Conservation (phyloP, 2,888 invertebrate genomes). For the Phortica okadai region DNA sequence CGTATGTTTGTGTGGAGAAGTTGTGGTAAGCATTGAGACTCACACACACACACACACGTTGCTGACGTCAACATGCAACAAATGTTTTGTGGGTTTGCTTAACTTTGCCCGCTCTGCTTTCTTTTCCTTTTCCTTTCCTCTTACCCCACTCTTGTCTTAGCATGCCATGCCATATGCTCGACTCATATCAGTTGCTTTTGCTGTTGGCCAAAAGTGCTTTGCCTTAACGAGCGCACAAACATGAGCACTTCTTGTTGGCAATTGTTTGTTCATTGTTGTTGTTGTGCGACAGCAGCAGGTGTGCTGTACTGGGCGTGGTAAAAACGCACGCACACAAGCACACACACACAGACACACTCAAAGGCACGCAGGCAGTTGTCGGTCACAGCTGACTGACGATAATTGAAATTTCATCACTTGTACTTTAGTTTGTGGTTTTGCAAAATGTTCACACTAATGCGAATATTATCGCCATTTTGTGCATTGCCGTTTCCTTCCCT, state of each 20-base stretch:
- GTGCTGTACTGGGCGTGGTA: conserved; percentile 54
- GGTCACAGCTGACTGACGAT: conserved; percentile 68
- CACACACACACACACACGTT: conserved; percentile 35
- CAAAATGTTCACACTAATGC: conserved; percentile 62
- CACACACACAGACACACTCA: conserved; percentile 33
- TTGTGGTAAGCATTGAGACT: conserved; percentile 29
- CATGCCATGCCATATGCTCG: neutral
- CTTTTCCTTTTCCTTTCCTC: neutral
- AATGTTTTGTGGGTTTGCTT: conserved; percentile 62
- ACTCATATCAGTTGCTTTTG: neutral
- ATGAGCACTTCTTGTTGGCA: conserved; percentile 20
- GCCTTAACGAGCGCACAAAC: conserved; percentile 19
- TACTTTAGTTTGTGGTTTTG: conserved; percentile 67
- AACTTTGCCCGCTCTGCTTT: neutral
- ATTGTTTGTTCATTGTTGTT: conserved; percentile 47
- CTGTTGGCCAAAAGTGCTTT: neutral
- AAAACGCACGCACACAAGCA: conserved; percentile 36
- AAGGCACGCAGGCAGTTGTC: conserved; percentile 37
- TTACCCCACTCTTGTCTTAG: neutral
- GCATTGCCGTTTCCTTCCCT: neutral
- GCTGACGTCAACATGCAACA: conserved; percentile 56
- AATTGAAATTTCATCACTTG: conserved; percentile 69
- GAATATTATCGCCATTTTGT: conserved; percentile 57
- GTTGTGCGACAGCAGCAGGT: conserved; percentile 70
- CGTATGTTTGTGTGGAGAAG: conserved; percentile 42